Evolutionary conservation across 2,113 vertebrate species (phyloP), one percentile per base, ranked within the genome.

Genomic region (Podocnemis expansa): DNA sequence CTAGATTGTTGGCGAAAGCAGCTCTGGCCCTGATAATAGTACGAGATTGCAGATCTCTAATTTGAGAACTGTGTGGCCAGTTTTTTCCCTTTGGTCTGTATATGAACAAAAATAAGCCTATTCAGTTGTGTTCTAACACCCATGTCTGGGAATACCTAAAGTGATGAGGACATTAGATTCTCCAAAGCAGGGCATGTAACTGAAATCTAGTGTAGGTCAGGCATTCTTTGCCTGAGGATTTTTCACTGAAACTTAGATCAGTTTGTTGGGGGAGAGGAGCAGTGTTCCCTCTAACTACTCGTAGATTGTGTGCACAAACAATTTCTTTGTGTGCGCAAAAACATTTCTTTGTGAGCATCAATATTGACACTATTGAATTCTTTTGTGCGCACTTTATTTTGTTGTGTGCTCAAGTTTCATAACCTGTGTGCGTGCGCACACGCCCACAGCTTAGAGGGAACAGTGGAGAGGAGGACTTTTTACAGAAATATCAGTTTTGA

Each of bases 131-230:
- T 76, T 55, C 52, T 55, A 29, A 24, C 3, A 58, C 56, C 58
- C 4, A 13, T 8, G 43, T n/a, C 79, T 94, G 84, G 4, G 34
- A 16, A 88, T 43, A 17, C 38, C 43, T n/a, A 51, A 49, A 27
- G 78, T 9, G n/a, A 10, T 60, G 79, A 21, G 31, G 81, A 12
- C 10, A 1, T 41, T 0, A 1, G 73, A 82, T 54, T 55, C 10
- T 55, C 41, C 25, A 6, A 75, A 51, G 75, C 22, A 4, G 0
- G 22, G 89, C 11, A 43, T 89, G 78, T n/a, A 80, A 84, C 49
- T 24, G 10, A 58, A 91, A 38, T 4, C 54, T 45, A 34, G 0
- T 0, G 0, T 17, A 6, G 45, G 9, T 8, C n/a, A 5, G n/a
- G 63, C 38, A 38, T 21, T 70, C 21, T 70, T 38, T 70, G 19